Evolutionary conservation across 2,888 invertebrate species (phyloP), one percentile per base, ranked within the genome.

Genomic region (Sesia bembeciformis): DNA sequence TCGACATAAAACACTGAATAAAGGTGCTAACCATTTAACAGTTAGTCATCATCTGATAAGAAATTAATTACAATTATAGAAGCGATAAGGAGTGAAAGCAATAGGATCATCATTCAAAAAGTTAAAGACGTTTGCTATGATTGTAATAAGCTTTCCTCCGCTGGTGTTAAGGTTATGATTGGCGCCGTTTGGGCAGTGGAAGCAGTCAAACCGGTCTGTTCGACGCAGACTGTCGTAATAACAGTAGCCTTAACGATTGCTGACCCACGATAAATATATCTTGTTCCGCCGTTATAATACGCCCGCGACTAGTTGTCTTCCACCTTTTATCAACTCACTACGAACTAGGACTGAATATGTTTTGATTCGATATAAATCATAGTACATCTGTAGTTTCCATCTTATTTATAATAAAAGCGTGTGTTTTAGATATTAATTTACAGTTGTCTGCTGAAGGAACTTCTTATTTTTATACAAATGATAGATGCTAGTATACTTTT

Each of bases 231-330:
- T 69, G 66, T 67, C 74, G 68, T 69, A 72, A 77, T 78, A 81
- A 84, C 87, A 82, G 88, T 85, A 86, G 86, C 84, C 70, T 75
- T 74, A 73, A 79, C 79, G 81, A 82, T 79, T 81, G 82, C 83
- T 75, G 76, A 72, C 64, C 70, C 74, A 75, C 75, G 77, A 81
- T 84, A 83, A 82, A 79, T 74, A 74, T 74, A 67, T 70, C 76
- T 74, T 71, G 76, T 74, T 73, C 71, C 70, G 70, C 74, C 66
- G 74, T 74, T 66, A 59, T 61, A 58, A 67, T 65, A 66, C 57
- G 55, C 58, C 56, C 55, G 53, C 52, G 55, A 57, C 55, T 46
- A 38, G 52, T 43, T 55, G 54, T 57, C 57, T 58, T 55, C 56
- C 52, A 51, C 56, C 56, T 58, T 62, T 58, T 60, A 59, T 58